Evolutionary conservation across 2,797 vertebrate species (phyloP).

Genomic region (Paedocypris micromegethes): DNA sequence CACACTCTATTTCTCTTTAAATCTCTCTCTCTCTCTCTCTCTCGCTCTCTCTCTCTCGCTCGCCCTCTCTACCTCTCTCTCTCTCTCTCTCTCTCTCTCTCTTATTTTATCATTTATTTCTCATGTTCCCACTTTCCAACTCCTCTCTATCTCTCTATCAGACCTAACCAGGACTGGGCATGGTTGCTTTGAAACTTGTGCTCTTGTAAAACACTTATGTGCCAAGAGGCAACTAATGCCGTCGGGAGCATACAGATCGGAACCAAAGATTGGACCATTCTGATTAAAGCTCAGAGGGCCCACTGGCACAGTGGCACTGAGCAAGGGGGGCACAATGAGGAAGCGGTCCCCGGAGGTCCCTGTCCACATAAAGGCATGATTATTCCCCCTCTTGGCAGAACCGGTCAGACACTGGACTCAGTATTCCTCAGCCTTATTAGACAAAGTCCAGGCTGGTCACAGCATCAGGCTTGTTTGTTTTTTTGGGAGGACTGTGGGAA

Average conservation of each 20-base stretch:
- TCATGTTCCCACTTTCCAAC: too few species aligned
- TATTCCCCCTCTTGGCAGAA: conserved; percentile 66
- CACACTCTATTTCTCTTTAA: background rate
- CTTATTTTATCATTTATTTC: too few species aligned
- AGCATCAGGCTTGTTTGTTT: conserved; percentile 62
- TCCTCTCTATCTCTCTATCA: too few species aligned
- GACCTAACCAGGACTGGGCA: too few species aligned
- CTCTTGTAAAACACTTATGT: conserved; percentile 24
- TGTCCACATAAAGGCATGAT: conserved; percentile 67
- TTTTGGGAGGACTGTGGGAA: conserved; percentile 68
- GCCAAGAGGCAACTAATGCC: conserved; percentile 29
- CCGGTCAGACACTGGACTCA: conserved; percentile 64
- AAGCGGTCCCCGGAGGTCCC: conserved; percentile 59
- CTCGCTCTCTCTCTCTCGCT: conserved; percentile 1
- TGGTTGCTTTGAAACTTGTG: background rate
- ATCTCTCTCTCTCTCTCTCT: conserved; percentile 6
- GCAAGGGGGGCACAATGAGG: conserved; percentile 55
- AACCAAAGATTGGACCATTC: conserved; percentile 19
- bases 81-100: conserved; percentile 3
- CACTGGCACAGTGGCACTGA: background rate
- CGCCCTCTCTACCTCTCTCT: conserved; percentile 5
- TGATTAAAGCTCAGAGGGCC: conserved; percentile 2
- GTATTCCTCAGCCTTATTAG: conserved; percentile 63
- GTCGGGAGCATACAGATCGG: conserved; percentile 24
- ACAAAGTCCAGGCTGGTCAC: conserved; percentile 47